Percentiles rank a stretch among this genome's conserved stretches.
Conservation (phyloP, 2,797 vertebrate species). For the Tragelaphus oryx region DNA sequence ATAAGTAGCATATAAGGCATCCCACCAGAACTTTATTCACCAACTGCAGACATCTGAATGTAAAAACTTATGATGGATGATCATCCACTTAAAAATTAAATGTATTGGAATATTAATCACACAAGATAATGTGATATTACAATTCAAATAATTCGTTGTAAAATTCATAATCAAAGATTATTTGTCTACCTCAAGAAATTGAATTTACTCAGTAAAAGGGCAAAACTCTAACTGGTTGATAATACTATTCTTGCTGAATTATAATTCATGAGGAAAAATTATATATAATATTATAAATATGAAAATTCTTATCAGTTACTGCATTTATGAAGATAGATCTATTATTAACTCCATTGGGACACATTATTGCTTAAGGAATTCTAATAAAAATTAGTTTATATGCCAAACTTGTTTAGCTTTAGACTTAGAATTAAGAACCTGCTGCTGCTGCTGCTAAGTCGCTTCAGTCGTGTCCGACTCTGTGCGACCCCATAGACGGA, state of each 20-base stretch:
- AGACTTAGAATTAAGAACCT: constrained; percentile 13
- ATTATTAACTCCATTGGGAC: neutral
- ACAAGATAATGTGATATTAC: constrained; percentile 6
- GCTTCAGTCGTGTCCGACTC: no score
- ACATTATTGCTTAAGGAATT: constrained; percentile 24
- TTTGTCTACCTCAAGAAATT: constrained; percentile 27
- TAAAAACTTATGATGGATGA: constrained; percentile 15
- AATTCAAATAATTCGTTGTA: constrained; percentile 13
- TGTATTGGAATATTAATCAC: neutral
- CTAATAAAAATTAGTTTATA: constrained; percentile 49
- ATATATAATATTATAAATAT: neutral
- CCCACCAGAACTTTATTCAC: neutral
- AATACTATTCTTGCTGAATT: constrained; percentile 33
- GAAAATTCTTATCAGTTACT: neutral
- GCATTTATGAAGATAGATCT: neutral
- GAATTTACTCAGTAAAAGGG: neutral
- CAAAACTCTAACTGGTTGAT: neutral
- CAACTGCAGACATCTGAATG: neutral
- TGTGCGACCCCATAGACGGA: no score
- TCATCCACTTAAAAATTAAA: constrained; percentile 42
- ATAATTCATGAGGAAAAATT: constrained; percentile 29
- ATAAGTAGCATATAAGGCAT: neutral
- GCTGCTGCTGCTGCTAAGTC: no score
- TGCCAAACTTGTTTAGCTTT: constrained; percentile 26
- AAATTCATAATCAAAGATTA: constrained; percentile 21